phyloP scores from a whole-genome alignment of 2,797 vertebrate species.

The Euphonia xanthogaster region DNA sequence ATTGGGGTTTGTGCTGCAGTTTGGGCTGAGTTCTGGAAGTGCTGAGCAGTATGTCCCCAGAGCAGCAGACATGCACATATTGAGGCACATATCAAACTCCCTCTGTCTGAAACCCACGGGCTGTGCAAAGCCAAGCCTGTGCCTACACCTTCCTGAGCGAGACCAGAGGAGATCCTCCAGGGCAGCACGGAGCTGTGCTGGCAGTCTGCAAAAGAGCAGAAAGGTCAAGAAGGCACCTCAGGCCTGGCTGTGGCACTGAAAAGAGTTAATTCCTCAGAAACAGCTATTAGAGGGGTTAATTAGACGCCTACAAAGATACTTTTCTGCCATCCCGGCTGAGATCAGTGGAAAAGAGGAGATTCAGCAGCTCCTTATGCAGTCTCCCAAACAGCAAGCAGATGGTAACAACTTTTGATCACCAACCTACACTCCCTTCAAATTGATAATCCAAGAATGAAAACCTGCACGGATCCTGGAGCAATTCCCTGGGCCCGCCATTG shows the following conservation, averaged over 20 bases:
- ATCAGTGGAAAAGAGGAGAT: conserved; percentile 44
- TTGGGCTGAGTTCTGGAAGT: not conserved
- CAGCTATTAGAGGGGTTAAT: not conserved
- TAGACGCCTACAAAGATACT: conserved; percentile 2
- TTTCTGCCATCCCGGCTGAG: conserved; percentile 19
- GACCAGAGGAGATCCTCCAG: not conserved
- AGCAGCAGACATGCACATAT: not conserved
- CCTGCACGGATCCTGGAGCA: not conserved
- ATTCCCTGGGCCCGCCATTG: not conserved
- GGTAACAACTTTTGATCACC: conserved; percentile 48
- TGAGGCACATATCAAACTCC: not conserved
- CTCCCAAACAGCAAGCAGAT: conserved; percentile 56
- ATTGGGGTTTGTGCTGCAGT: not conserved
- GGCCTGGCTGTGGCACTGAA: not conserved
- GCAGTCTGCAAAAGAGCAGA: not conserved
- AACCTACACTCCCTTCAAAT: conserved; percentile 38
- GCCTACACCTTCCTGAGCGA: not conserved
- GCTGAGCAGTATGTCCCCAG: not conserved
- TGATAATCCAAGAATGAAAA: conserved; percentile 31
- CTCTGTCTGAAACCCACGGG: not conserved
- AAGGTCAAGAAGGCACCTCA: not conserved
- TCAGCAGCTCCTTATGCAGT: conserved; percentile 44
- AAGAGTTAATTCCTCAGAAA: conserved; percentile 25
- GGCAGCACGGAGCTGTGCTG: not conserved
- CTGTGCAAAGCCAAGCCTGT: not conserved